Conservation (phyloP, 2,797 vertebrate species). For the Danio albolineatus region DNA sequence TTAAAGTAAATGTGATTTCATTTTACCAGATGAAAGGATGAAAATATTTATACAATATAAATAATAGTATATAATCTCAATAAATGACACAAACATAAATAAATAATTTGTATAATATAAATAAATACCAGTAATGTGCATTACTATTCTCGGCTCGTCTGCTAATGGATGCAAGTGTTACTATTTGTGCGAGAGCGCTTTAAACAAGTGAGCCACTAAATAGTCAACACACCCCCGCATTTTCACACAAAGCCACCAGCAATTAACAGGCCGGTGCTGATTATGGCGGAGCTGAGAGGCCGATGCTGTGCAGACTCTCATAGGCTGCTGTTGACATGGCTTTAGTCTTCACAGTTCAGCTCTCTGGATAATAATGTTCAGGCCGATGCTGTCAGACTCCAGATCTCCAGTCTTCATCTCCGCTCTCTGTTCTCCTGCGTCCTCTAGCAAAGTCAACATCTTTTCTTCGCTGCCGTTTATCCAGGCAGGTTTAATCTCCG, state of each 20-base stretch:
- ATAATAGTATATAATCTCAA: too few species aligned
- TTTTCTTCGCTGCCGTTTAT: not conserved
- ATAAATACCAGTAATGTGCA: not conserved
- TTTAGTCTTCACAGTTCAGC: constrained; percentile 38
- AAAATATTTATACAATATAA: too few species aligned
- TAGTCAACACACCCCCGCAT: constrained; percentile 33
- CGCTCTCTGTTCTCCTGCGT: constrained; percentile 20
- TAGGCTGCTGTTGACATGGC: not conserved
- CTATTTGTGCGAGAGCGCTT: not conserved
- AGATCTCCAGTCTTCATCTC: not conserved
- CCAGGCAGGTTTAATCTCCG: not conserved
- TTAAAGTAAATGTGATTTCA: too few species aligned
- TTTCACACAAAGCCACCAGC: constrained; percentile 34
- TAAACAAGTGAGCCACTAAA: not conserved
- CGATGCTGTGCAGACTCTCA: not conserved
- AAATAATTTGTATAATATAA: too few species aligned
- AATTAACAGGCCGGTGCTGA: constrained; percentile 37
- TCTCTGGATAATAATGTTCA: constrained; percentile 44
- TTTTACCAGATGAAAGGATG: too few species aligned
- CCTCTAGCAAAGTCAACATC: constrained; percentile 35
- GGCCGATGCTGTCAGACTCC: constrained; percentile 9
- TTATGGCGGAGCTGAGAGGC: not conserved
- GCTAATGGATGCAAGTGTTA: constrained; percentile 5
- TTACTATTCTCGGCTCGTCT: not conserved
- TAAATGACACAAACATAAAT: too few species aligned